phyloP scores from a whole-genome alignment of 2,888 invertebrate species.

The Machimus atricapillus region DNA sequence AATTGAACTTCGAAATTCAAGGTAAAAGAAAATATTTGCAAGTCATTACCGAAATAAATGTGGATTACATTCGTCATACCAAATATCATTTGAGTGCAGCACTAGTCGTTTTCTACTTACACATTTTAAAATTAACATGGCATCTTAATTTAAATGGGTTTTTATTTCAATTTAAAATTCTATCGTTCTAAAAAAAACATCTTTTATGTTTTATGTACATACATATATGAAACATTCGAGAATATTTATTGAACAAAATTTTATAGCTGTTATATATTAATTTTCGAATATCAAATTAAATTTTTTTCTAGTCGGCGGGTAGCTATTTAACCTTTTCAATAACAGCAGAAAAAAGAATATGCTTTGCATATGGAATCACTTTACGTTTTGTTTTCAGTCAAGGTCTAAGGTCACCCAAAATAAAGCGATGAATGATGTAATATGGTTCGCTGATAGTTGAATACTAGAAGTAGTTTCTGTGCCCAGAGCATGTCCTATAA shows the following conservation, averaged over 20 bases:
- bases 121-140: too few species aligned
- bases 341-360: not conserved
- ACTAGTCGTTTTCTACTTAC: too few species aligned
- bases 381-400: not conserved
- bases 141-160: too few species aligned
- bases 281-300: not conserved
- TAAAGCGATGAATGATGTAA: constrained; percentile 1
- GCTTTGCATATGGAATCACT: not conserved
- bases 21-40: too few species aligned
- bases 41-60: too few species aligned
- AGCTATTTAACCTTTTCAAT: not conserved
- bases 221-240: too few species aligned
- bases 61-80: too few species aligned
- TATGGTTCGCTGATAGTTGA: not conserved
- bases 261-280: not conserved
- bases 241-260: too few species aligned
- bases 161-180: too few species aligned
- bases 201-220: too few species aligned
- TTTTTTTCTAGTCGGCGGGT: not conserved
- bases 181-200: too few species aligned
- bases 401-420: constrained; percentile 9
- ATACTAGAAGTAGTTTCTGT: not conserved
- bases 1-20: not conserved
- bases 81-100: too few species aligned
- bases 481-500: not conserved